Percentiles rank a stretch among this genome's conserved stretches.
Conservation (phyloP, 2,797 vertebrate species). For the Cuculus canorus region DNA sequence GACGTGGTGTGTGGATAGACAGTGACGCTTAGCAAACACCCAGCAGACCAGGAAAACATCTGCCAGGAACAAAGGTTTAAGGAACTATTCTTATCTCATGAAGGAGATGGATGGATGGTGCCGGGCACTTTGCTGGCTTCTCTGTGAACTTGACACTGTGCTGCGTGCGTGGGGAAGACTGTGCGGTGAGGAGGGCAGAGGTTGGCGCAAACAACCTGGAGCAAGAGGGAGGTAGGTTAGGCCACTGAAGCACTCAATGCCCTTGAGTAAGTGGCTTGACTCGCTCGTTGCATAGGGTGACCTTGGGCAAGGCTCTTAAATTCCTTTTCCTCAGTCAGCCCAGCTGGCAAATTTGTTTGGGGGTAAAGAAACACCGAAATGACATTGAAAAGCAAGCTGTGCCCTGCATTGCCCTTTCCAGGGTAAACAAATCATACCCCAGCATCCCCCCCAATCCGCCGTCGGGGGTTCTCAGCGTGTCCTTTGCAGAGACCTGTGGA, state of each 20-base stretch:
- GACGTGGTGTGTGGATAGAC: neutral
- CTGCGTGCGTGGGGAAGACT: conserved; percentile 63
- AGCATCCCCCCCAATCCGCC: conserved; percentile 17
- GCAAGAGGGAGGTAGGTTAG: conserved; percentile 42
- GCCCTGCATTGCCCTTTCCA: conserved; percentile 67
- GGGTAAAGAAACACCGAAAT: conserved; percentile 52
- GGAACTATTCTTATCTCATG: conserved; percentile 61
- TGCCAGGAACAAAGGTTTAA: conserved; percentile 62
- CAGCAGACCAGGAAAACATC: conserved; percentile 42
- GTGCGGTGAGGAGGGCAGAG: conserved; percentile 43
- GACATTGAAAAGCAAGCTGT: conserved; percentile 71
- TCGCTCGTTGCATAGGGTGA: conserved; percentile 65
- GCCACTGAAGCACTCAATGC: conserved; percentile 40
- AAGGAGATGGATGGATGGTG: conserved; percentile 50
- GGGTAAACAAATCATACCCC: conserved; percentile 67
- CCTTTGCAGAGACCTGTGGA: conserved; percentile 65
- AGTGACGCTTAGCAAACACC: conserved; percentile 33
- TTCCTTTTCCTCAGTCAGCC: conserved; percentile 60
- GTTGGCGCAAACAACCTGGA: conserved; percentile 69
- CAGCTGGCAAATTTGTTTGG: conserved; percentile 67
- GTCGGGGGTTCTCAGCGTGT: conserved; percentile 41
- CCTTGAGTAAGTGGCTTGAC: conserved; percentile 75
- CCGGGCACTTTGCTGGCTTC: conserved; percentile 26
- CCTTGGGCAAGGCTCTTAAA: conserved; percentile 77
- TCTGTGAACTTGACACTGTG: conserved; percentile 69